A percentile compares a stretch with the other conserved stretches of the same genome.
phyloP scores from a whole-genome alignment of 2,113 vertebrate genomes.

The Gymnobelideus leadbeateri region DNA sequence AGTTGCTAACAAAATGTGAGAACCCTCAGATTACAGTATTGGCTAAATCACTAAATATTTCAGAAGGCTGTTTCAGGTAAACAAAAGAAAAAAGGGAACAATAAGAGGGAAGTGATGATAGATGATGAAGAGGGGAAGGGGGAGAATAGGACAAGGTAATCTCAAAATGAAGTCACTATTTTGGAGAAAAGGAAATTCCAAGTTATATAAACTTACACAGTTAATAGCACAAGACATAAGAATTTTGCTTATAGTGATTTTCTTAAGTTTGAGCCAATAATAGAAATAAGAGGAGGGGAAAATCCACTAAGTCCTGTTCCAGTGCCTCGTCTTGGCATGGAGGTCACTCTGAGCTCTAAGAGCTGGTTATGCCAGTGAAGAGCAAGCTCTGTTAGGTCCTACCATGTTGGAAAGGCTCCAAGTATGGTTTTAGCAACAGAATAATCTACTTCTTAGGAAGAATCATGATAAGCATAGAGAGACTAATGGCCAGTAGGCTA shows the following conservation, averaged over 20 bases:
- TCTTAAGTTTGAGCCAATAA: neutral
- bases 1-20: conserved; percentile 2
- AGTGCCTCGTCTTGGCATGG: neutral
- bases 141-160: neutral
- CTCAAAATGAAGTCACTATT: neutral
- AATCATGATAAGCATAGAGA: neutral
- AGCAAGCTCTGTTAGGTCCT: neutral
- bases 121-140: too few species aligned
- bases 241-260: neutral
- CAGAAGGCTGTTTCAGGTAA: neutral
- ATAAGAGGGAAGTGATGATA: neutral
- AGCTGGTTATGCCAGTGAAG: neutral
- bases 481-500: too few species aligned
- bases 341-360: neutral
- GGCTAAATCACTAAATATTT: neutral
- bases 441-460: neutral
- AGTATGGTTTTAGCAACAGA: neutral
- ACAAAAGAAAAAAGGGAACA: neutral
- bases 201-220: neutral
- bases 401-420: neutral
- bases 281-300: neutral
- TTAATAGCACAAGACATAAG: neutral
- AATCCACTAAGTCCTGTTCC: neutral
- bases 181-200: neutral
- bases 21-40: neutral